Base-by-base conservation (phyloP, 2,113 vertebrate species). In the Toxostoma redivivum region DNA sequence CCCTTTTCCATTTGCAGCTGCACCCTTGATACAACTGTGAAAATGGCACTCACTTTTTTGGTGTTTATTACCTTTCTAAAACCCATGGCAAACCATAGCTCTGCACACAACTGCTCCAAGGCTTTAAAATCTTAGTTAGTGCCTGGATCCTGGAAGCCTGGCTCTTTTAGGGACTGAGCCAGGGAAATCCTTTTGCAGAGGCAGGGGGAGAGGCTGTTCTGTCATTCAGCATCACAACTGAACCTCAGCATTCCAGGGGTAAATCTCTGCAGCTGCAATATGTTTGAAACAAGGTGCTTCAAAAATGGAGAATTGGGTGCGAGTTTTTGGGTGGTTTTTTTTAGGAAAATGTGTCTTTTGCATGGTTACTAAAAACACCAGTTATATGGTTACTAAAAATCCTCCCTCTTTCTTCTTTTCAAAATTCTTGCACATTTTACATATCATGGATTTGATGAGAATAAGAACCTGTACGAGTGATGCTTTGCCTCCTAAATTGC, bases 251-350 rank as follows among this genome's bases (percentile, higher is more conserved):
- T 65, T 73, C 27, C 8, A 78, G 21, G 30, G 19, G 14, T 20
- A 35, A 53, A 70, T 21, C 78, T 86, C 72, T 81, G 56, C 30
- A 50, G n/a, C 30, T 57, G 14, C 18, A 38, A 1, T 12, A 7
- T 42, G 40, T 38, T 73, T 65, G 40, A 21, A 77, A 66, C 23
- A 5, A 73, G 8, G 15, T 33, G 8, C 72, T 86, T 53, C 17
- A 9, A 47, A 31, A 51, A 10, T 44, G 7, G 18, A 14, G 5
- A 21, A 16, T 2, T 45, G 18, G 6, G 22, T 33, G 18, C 27
- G 27, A 19, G 15, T 10, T 48, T 65, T 40, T 2, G 3, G 11
- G 2, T 15, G 10, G 1, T 11, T 31, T 77, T 2, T 51, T 15
- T 0, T 7, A 10, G 12, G 5, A 2, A 15, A 57, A 57, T 16